phyloP scores from a whole-genome alignment of 2,797 vertebrate genomes.

The Graptemys geographica region DNA sequence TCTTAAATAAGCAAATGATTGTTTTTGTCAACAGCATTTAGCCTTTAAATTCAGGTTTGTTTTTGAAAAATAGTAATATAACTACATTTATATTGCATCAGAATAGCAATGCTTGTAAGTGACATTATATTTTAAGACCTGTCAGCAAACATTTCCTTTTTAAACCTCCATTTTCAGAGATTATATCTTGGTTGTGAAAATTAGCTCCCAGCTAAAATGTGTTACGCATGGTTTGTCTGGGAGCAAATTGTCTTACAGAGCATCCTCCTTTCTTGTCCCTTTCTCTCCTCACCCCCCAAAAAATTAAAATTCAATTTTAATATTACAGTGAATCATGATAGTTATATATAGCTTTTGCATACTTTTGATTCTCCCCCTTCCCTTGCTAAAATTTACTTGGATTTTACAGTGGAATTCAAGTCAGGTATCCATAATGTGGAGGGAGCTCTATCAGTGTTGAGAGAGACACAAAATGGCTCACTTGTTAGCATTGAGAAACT shows the following conservation, averaged over 20 bases:
- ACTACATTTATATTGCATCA: background rate
- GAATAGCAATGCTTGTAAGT: background rate
- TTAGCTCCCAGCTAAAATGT: constrained; percentile 33
- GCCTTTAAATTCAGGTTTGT: background rate
- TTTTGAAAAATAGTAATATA: background rate
- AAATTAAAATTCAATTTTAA: background rate
- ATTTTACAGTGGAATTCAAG: background rate
- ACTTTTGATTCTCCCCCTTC: background rate
- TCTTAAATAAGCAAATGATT: background rate
- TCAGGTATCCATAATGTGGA: background rate
- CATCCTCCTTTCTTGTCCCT: background rate
- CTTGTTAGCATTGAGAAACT: background rate
- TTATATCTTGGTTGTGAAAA: constrained; percentile 30
- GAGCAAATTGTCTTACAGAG: constrained; percentile 4
- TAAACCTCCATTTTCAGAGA: constrained; percentile 5
- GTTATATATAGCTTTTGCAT: background rate
- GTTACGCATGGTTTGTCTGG: background rate
- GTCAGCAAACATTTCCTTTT: background rate
- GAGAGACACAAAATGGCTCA: background rate
- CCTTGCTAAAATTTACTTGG: background rate
- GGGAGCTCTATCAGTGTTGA: background rate
- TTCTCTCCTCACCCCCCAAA: rapidly evolving
- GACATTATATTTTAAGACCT: background rate
- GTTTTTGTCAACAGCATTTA: background rate
- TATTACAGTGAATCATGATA: background rate